Evolutionary conservation across 2,888 invertebrate species (phyloP).

Genomic region (Tillus elongatus): DNA sequence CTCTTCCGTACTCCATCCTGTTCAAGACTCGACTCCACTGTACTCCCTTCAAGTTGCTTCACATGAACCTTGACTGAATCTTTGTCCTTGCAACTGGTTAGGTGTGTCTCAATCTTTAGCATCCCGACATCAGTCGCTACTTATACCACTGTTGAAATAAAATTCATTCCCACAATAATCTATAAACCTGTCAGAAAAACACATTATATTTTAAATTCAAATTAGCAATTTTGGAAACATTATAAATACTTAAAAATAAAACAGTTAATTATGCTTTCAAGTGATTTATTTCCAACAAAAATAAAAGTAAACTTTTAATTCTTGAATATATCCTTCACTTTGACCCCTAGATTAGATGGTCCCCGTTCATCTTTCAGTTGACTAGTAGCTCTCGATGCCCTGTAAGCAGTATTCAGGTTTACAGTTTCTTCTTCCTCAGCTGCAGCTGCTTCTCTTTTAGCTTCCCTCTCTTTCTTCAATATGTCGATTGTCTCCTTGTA

Average conservation of each 20-base stretch:
- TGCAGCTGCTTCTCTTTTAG: conserved; percentile 9
- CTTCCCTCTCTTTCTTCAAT: conserved; percentile 34
- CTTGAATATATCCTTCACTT: conserved; percentile 37
- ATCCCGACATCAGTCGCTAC: too few species aligned
- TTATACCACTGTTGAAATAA: too few species aligned
- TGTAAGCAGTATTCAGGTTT: conserved; percentile 30
- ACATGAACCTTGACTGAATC: too few species aligned
- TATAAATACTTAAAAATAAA: background rate
- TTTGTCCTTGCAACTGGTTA: too few species aligned
- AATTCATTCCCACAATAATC: too few species aligned
- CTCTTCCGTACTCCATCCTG: too few species aligned
- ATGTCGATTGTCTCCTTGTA: conserved; percentile 44
- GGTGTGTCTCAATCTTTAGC: too few species aligned
- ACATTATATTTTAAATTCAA: too few species aligned
- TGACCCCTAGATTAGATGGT: conserved; percentile 22
- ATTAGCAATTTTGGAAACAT: too few species aligned
- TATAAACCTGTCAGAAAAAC: too few species aligned
- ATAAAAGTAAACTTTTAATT: conserved; percentile 23
- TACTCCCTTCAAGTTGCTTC: too few species aligned
- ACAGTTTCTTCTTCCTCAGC: conserved; percentile 22
- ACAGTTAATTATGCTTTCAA: background rate
- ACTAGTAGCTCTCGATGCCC: conserved; percentile 25
- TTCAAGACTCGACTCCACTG: too few species aligned
- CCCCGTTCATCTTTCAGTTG: conserved; percentile 14
- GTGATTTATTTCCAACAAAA: background rate